Conservation (phyloP, 2,888 invertebrate genomes). For the Unio pictorum region DNA sequence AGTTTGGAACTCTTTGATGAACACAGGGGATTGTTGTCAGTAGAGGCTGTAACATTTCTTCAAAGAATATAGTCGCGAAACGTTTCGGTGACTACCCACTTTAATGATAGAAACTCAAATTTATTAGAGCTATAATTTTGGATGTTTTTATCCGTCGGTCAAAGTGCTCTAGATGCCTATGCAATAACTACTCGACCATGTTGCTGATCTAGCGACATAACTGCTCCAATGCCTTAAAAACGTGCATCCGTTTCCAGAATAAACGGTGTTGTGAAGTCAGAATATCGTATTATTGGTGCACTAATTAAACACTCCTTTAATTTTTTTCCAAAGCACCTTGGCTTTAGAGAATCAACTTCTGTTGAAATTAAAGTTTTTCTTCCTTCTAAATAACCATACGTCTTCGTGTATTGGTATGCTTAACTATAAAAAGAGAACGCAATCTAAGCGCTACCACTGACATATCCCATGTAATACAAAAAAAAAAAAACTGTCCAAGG, state of each 20-base stretch:
- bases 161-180: conserved; percentile 24
- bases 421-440: too few species aligned
- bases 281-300: conserved; percentile 31
- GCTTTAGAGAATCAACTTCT: conserved; percentile 10
- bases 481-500: too few species aligned
- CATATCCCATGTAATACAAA: too few species aligned
- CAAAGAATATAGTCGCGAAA: conserved; percentile 17
- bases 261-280: conserved; percentile 32
- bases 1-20: conserved; percentile 24
- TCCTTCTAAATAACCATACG: too few species aligned
- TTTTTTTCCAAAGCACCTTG: conserved; percentile 21
- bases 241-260: conserved; percentile 36
- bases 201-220: conserved; percentile 30
- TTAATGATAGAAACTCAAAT: conserved; percentile 20
- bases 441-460: too few species aligned
- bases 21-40: conserved; percentile 12
- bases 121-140: conserved; percentile 27
- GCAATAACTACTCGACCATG: conserved; percentile 1
- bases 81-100: conserved; percentile 20
- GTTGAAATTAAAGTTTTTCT: neutral
- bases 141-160: conserved; percentile 25
- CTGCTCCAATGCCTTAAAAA: conserved; percentile 27
- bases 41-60: conserved; percentile 10
- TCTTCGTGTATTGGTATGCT: too few species aligned
- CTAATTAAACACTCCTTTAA: conserved; percentile 17